Conservation (phyloP, 2,113 vertebrate genomes). For the Toxostoma redivivum region DNA sequence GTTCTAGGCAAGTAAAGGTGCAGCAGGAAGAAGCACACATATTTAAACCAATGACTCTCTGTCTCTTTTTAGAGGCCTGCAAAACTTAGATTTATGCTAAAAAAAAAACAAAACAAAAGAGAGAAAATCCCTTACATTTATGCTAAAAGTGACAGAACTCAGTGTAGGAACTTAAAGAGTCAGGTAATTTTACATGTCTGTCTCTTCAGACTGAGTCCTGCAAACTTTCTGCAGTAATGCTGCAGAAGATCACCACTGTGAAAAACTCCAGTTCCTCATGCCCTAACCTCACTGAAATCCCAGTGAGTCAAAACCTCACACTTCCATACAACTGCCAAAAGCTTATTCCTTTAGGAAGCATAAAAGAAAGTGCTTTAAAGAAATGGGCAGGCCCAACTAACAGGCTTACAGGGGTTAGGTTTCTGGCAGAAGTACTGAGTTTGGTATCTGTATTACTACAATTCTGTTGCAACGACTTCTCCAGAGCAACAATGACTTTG, state of each 20-base stretch:
- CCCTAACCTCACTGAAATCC: neutral
- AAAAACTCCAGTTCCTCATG: slow-evolving; percentile 17
- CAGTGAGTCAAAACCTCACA: neutral
- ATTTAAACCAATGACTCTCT: neutral
- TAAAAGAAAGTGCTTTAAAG: neutral
- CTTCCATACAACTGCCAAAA: neutral
- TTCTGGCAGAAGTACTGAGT: neutral
- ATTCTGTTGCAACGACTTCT: neutral
- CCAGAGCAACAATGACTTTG: neutral
- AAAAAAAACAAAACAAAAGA: neutral
- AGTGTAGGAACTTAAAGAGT: neutral
- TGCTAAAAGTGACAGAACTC: neutral
- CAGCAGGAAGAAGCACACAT: neutral
- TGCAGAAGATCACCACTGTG: neutral
- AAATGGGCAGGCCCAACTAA: neutral
- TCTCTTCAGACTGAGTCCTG: neutral
- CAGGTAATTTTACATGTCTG: neutral
- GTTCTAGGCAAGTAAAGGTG: neutral
- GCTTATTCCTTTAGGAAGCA: neutral
- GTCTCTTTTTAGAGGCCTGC: neutral
- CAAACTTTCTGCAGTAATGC: neutral
- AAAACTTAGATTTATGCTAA: neutral
- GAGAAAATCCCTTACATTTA: neutral
- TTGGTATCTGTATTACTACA: neutral
- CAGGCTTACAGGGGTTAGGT: neutral